Evolutionary conservation across 1,140 invertebrate genomes (phyloP), one percentile per base, ranked within the genome.

Genomic region (Coptotermes formosanus): DNA sequence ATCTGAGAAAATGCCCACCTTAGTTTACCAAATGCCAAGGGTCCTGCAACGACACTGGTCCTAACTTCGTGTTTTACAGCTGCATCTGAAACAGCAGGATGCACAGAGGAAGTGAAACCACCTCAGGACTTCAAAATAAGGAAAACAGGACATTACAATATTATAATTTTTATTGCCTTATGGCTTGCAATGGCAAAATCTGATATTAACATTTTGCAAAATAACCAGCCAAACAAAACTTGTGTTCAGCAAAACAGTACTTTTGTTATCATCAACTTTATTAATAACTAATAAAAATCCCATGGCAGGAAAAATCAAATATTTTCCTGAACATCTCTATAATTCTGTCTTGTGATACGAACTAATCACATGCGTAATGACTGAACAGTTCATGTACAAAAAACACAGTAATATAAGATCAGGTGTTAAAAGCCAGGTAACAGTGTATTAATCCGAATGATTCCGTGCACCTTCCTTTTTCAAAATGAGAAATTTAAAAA

Each of bases 211-310:
- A 52, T 45, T 52, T 84, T 84, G 45, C 83, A 84, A 52, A 84
- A 84, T 84, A 84, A 83, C 32, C 45, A 83, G 45, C 83, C 23
- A 84, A 84, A 84, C 30, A 45, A 52, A 86, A 55, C 45, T 45
- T 86, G 69, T 69, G 43, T 69, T 82, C 85, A 85, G 85, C 85
- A 85, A 85, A 86, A 86, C 85, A 86, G 23, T 86, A 82, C 45
- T 82, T 86, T 59, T 75, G 38, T 86, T 86, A 30, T 86, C 75
- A 44, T 86, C 45, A 86, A 82, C 59, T 82, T 82, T 75, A 48
- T 86, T 86, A 82, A 82, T 82, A 82, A 75, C 75, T 86, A 86
- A 86, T 86, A 86, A 86, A 86, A 86, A 86, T 86, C 85, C 85
- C 85, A 86, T 82, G 44, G 52, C 82, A 86, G 81, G 83, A 59